A percentile compares a stretch with the other conserved stretches of the same genome.
Conservation (phyloP, 2,888 invertebrate species). For the Aspidiotus destructor region DNA sequence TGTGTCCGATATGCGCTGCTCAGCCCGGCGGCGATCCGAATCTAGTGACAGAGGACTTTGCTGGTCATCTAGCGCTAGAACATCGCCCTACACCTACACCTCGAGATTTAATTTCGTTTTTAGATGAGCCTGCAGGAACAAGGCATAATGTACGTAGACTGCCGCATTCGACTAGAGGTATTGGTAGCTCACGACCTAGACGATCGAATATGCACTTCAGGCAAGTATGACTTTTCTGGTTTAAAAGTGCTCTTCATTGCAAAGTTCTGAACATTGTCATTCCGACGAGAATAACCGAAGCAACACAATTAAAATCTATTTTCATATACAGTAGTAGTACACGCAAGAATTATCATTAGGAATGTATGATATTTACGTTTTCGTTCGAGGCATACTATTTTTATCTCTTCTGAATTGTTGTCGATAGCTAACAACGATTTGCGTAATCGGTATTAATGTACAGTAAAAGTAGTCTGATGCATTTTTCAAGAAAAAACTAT, state of each 20-base stretch:
- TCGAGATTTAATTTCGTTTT: conserved; percentile 81
- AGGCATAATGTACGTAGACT: conserved; percentile 53
- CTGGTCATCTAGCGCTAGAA: conserved; percentile 88
- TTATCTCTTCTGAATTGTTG: no score
- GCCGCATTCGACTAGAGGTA: conserved; percentile 64
- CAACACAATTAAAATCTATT: no score
- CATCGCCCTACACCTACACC: conserved; percentile 74
- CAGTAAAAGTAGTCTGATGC: no score
- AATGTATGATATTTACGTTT: no score
- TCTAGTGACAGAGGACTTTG: conserved; percentile 95
- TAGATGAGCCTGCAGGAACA: conserved; percentile 80
- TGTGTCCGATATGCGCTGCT: conserved; percentile 95
- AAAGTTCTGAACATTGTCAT: not conserved
- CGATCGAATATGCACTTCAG: conserved; percentile 81
- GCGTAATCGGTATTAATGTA: no score
- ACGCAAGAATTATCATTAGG: not conserved
- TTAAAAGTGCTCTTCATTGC: not conserved
- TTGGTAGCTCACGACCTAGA: conserved; percentile 61
- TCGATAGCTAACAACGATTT: no score
- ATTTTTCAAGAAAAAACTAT: no score
- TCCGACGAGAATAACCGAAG: not conserved
- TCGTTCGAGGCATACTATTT: no score
- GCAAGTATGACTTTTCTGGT: conserved; percentile 42
- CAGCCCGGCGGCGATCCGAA: conserved; percentile 95
- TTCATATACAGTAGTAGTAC: no score